Conservation (phyloP, 2,797 vertebrate species). For the Lindbergichthys nudifrons region DNA sequence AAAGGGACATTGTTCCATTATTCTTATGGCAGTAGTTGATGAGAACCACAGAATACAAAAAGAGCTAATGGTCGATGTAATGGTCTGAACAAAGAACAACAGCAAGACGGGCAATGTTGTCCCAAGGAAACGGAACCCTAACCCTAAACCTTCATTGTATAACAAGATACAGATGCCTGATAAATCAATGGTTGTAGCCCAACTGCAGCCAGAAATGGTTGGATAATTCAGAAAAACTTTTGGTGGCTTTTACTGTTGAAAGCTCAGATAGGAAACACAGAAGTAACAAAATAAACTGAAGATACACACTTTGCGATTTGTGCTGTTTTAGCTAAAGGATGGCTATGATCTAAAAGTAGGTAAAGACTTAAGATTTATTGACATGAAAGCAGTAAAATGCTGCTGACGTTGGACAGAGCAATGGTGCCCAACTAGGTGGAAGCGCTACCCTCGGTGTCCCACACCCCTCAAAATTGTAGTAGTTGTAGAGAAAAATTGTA, state of each 20-base stretch:
- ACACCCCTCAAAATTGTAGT: no score
- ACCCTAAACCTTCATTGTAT: neutral
- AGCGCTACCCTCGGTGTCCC: no score
- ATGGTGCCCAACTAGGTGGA: no score
- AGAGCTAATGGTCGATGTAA: no score
- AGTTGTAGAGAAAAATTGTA: no score
- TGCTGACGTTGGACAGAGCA: no score
- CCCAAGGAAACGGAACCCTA: neutral
- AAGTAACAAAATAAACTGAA: neutral
- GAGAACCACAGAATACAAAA: no score
- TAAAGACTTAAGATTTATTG: neutral
- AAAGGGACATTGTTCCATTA: constrained; percentile 9
- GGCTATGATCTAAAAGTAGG: neutral
- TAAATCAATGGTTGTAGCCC: neutral
- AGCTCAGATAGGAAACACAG: neutral
- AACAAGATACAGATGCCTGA: neutral
- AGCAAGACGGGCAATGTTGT: neutral
- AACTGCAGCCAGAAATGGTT: neutral
- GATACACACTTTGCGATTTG: neutral
- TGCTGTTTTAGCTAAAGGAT: neutral
- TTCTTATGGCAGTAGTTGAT: no score
- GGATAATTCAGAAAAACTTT: neutral
- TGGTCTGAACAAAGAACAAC: no score
- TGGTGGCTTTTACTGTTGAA: neutral
- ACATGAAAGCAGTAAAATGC: no score